A percentile compares a stretch with the other conserved stretches of the same genome.
Evolutionary conservation across 2,113 vertebrate genomes (phyloP).

Genomic region (Marmota monax): DNA sequence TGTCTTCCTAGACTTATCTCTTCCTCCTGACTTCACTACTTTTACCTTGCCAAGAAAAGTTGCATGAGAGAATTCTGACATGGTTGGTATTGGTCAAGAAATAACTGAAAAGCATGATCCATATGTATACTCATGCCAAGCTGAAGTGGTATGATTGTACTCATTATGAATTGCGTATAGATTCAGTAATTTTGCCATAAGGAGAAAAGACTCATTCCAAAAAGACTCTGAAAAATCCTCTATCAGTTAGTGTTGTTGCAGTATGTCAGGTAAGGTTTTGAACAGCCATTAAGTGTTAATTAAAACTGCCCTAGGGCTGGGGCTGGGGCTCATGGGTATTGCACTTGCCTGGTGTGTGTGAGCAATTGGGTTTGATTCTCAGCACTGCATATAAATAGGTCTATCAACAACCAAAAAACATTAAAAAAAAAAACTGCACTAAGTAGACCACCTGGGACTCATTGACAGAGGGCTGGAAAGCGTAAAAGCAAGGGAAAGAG

Average conservation of each 20-base stretch:
- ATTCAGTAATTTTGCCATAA: background rate
- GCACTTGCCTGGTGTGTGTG: no score
- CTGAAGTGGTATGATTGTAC: conserved; percentile 21
- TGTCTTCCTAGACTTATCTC: no score
- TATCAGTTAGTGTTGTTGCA: background rate
- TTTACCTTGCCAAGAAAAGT: background rate
- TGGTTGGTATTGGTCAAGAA: background rate
- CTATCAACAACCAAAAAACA: no score
- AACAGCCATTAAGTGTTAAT: conserved; percentile 1
- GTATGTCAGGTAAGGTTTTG: background rate
- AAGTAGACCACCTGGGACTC: background rate
- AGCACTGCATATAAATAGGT: no score
- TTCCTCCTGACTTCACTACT: no score
- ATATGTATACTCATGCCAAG: background rate
- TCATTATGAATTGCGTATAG: background rate
- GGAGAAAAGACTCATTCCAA: background rate
- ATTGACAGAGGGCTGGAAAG: background rate
- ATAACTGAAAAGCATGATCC: background rate
- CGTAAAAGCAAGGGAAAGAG: background rate
- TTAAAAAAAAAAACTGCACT: background rate
- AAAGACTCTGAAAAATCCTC: background rate
- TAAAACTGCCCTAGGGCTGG: background rate
- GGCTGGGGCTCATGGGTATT: no score
- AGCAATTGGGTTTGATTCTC: no score
- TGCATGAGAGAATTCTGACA: background rate